Conservation (phyloP, 2,888 invertebrate genomes). For the Tolmerus cingulatus region DNA sequence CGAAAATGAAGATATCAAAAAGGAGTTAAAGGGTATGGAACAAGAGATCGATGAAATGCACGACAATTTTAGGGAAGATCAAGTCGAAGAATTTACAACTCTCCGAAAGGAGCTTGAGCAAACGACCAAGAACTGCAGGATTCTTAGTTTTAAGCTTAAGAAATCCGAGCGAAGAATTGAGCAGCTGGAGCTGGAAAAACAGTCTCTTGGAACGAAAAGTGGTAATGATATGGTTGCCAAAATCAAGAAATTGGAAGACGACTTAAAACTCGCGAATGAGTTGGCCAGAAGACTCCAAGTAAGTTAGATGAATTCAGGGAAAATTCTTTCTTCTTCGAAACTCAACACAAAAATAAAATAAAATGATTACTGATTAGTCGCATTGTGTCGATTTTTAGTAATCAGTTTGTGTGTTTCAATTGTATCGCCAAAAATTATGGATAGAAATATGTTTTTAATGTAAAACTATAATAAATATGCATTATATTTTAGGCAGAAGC, state of each 20-base stretch:
- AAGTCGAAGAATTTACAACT: constrained; percentile 94
- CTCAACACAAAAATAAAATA: too few species aligned
- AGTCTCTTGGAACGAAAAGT: constrained; percentile 70
- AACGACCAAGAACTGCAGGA: constrained; percentile 96
- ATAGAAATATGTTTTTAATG: neutral
- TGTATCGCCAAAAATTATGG: neutral
- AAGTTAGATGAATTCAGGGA: neutral
- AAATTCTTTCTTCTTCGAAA: too few species aligned
- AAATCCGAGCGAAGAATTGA: constrained; percentile 92
- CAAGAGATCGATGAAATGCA: constrained; percentile 99
- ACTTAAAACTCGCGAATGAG: constrained; percentile 82
- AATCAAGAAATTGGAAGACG: constrained; percentile 84
- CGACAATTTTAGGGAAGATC: constrained; percentile 95
- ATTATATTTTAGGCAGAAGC: constrained; percentile 53
- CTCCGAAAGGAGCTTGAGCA: constrained; percentile 95
- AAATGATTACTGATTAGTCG: too few species aligned
- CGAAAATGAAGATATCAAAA: constrained; percentile 93
- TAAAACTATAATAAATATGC: neutral
- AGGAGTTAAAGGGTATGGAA: constrained; percentile 90
- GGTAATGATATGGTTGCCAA: constrained; percentile 72
- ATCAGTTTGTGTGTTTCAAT: neutral
- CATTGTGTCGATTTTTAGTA: too few species aligned
- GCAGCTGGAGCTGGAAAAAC: constrained; percentile 86
- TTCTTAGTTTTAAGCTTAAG: constrained; percentile 95
- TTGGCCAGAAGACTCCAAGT: constrained; percentile 74